These are phyloP conservation scores for Thunnus maccoyii DNA, from an alignment of 2,113 vertebrate species.

Conservation along the genomic window DNA sequence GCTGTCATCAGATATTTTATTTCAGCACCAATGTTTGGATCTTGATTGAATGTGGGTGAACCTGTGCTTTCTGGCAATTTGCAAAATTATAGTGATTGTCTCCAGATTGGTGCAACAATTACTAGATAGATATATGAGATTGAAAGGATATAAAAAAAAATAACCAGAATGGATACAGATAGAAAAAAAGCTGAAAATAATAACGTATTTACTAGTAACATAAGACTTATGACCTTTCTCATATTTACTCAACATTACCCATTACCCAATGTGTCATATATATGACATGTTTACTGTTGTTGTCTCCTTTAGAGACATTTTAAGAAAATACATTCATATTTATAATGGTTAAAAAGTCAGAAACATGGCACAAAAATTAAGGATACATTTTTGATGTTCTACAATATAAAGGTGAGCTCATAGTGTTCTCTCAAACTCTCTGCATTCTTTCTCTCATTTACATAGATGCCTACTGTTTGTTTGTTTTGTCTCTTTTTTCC, in stretches of 20 bases:
- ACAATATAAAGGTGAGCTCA: conserved; percentile 12
- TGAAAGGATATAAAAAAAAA: neutral
- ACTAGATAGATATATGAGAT: conserved; percentile 9
- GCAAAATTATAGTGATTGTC: conserved; percentile 31
- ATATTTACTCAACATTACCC: neutral
- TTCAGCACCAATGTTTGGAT: conserved; percentile 22
- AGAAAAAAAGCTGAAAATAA: neutral
- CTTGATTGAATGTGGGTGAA: conserved; percentile 25
- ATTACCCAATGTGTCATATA: neutral
- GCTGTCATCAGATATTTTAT: conserved; percentile 21
- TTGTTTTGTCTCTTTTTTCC: neutral
- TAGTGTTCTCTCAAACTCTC: neutral
- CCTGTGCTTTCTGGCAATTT: conserved; percentile 35
- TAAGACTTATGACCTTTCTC: conserved; percentile 17
- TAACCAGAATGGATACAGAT: neutral
- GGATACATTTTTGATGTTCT: neutral
- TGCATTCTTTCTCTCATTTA: conserved; percentile 18
- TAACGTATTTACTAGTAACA: neutral
- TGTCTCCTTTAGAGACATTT: neutral
- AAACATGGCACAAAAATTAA: conserved; percentile 18
- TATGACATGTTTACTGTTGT: too few relatives aligned
- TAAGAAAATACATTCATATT: neutral
- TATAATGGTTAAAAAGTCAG: neutral
- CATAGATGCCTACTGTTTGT: conserved; percentile 22
- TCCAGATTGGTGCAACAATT: conserved; percentile 9